These are phyloP conservation scores for Siniperca scherzeri DNA, from an alignment of 2,797 vertebrate species.

Conservation along the genomic window DNA sequence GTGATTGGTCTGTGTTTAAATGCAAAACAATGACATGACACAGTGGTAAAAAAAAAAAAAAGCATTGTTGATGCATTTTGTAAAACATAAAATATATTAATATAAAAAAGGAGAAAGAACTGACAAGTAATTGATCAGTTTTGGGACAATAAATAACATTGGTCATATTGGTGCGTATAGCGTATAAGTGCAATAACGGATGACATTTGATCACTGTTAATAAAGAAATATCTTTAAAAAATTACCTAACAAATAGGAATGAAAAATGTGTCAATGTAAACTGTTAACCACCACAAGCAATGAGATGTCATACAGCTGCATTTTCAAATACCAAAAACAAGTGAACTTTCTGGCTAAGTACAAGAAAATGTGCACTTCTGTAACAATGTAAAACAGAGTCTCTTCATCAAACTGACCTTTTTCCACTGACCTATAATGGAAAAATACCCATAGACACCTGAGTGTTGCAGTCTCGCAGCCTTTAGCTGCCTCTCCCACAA, in stretches of 20 bases:
- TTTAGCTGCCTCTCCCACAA: not conserved
- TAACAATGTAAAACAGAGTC: conserved; percentile 1
- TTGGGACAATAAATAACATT: conserved; percentile 20
- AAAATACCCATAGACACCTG: not conserved
- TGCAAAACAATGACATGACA: not conserved
- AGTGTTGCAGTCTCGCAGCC: not conserved
- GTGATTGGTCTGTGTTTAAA: not conserved
- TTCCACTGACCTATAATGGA: too few species aligned
- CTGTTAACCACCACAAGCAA: not conserved
- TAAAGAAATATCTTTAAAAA: not conserved
- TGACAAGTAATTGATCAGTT: not conserved
- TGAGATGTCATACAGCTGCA: not conserved
- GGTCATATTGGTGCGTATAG: not conserved
- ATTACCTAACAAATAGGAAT: not conserved
- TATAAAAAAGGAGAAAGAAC: not conserved
- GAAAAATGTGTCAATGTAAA: not conserved
- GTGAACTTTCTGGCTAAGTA: not conserved
- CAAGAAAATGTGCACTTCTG: not conserved
- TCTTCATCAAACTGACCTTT: too few species aligned
- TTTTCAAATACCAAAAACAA: not conserved
- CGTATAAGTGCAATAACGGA: not conserved
- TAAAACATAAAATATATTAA: conserved; percentile 9
- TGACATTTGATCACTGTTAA: not conserved
- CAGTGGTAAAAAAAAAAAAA: not conserved
- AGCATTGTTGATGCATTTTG: not conserved